A percentile compares a stretch with the other conserved stretches of the same genome.
Conservation (phyloP, 2,888 invertebrate genomes). For the Lithophane semibrunnea region DNA sequence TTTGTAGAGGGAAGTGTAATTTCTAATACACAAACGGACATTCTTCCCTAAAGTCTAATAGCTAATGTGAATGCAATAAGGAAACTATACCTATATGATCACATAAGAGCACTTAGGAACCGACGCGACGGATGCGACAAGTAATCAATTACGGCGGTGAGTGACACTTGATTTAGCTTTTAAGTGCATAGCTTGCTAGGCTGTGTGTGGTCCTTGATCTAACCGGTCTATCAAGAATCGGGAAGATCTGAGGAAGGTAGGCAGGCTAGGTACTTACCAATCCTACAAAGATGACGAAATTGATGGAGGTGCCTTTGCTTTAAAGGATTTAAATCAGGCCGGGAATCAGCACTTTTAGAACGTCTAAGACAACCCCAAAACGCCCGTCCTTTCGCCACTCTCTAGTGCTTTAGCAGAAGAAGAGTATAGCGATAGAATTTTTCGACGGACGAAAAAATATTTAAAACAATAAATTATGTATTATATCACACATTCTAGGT, state of each 20-base stretch:
- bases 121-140: constrained; percentile 27
- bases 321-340: background rate
- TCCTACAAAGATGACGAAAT: background rate
- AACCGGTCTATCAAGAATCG: constrained; percentile 29
- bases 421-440: background rate
- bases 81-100: constrained; percentile 23
- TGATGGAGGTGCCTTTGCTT: background rate
- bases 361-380: background rate
- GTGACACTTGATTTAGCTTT: constrained; percentile 39
- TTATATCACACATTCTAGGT: background rate
- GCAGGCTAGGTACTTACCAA: constrained; percentile 10
- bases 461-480: background rate
- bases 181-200: constrained; percentile 20
- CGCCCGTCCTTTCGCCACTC: background rate
- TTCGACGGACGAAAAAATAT: background rate
- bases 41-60: background rate
- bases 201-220: constrained; percentile 45
- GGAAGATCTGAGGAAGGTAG: background rate
- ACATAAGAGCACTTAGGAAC: constrained; percentile 30
- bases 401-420: background rate
- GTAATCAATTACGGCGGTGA: constrained; percentile 52
- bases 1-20: background rate
- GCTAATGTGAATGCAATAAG: constrained; percentile 47
- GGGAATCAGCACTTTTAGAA: background rate
- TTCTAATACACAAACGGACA: background rate